These are phyloP conservation scores for Athene noctua DNA, from an alignment of 2,113 vertebrate species.

Conservation along the genomic window DNA sequence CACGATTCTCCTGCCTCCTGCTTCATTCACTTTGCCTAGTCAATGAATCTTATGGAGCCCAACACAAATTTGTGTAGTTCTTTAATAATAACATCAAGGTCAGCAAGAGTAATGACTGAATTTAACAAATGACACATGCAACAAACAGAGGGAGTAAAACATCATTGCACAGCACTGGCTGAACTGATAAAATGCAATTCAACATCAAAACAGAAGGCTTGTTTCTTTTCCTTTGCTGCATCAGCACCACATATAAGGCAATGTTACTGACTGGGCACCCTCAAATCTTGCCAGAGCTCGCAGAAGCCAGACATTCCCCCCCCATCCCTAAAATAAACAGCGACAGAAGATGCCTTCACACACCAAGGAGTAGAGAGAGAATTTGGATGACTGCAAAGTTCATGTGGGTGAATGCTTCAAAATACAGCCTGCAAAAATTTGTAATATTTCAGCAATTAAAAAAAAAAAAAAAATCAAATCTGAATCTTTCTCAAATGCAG, in stretches of 20 bases:
- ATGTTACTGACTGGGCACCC: rapidly evolving
- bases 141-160: conserved; percentile 6
- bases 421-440: neutral
- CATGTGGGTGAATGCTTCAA: neutral
- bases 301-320: neutral
- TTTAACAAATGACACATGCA: conserved; percentile 45
- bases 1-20: neutral
- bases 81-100: conserved; percentile 63
- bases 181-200: neutral
- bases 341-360: neutral
- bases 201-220: neutral
- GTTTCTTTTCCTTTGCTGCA: neutral
- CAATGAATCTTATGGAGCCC: neutral
- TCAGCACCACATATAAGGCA: neutral
- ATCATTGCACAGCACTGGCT: neutral
- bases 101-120: conserved; percentile 35
- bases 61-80: neutral
- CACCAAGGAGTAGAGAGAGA: neutral
- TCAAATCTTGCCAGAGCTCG: neutral
- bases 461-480: too few species aligned
- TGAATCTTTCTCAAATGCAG: neutral
- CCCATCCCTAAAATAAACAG: neutral
- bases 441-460: neutral
- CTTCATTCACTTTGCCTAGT: rapidly evolving
- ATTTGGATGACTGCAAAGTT: neutral